A percentile compares a stretch with the other conserved stretches of the same genome.
Conservation (phyloP, 2,888 invertebrate genomes). For the Polymixis lichenea region DNA sequence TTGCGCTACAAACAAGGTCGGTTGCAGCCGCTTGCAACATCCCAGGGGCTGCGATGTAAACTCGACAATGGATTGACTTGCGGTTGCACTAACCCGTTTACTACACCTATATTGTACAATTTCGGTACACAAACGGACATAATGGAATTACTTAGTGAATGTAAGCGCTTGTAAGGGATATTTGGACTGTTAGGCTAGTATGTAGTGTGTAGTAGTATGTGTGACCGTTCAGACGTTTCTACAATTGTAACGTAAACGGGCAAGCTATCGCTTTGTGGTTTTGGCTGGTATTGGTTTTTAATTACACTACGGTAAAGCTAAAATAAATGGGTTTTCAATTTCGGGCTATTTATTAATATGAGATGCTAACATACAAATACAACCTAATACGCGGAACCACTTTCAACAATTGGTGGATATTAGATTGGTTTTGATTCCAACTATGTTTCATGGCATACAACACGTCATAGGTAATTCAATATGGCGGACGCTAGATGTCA, state of each 20-base stretch:
- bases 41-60: slow-evolving; percentile 71
- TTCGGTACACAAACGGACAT: slow-evolving; percentile 56
- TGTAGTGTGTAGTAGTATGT: too few species aligned
- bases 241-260: slow-evolving; percentile 29
- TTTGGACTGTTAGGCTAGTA: slow-evolving; percentile 34
- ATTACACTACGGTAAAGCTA: background rate
- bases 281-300: slow-evolving; percentile 20
- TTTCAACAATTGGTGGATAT: background rate
- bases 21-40: slow-evolving; percentile 39
- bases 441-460: background rate
- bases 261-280: slow-evolving; percentile 18
- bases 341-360: too few species aligned
- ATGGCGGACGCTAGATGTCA: background rate
- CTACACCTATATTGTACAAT: slow-evolving; percentile 56
- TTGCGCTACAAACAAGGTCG: slow-evolving; percentile 36
- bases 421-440: background rate
- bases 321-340: background rate
- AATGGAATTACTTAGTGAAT: slow-evolving; percentile 66
- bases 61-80: slow-evolving; percentile 82
- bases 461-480: background rate
- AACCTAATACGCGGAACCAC: background rate
- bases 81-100: slow-evolving; percentile 71
- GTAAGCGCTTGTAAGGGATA: slow-evolving; percentile 59
- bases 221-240: slow-evolving; percentile 33
- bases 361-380: background rate